These are phyloP conservation scores for Drosophila mimica DNA, from an alignment of 2,888 invertebrate species.

Conservation along the genomic window DNA sequence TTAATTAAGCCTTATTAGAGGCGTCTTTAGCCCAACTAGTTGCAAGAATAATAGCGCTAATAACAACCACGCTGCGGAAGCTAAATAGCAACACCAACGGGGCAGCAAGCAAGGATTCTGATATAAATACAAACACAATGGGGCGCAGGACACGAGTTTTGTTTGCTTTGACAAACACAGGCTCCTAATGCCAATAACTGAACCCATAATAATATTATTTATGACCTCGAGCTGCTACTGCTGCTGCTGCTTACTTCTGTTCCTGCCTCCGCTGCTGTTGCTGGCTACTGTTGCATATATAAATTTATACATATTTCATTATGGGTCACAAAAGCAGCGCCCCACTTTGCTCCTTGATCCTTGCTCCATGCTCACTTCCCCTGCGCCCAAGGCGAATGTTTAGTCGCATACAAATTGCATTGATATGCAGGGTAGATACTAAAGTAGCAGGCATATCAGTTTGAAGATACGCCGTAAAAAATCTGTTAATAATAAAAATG, in stretches of 20 bases:
- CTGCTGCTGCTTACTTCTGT: slow-evolving; percentile 9
- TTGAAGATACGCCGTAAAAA: neutral
- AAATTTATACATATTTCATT: slow-evolving; percentile 55
- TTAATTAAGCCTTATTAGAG: slow-evolving; percentile 60
- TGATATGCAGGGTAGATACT: slow-evolving; percentile 26
- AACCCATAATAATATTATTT: slow-evolving; percentile 76
- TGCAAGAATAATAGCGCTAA: slow-evolving; percentile 68
- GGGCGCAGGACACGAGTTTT: slow-evolving; percentile 33
- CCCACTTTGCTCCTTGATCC: slow-evolving; percentile 10
- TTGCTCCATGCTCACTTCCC: neutral
- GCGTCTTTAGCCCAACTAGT: slow-evolving; percentile 56
- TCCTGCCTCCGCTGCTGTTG: slow-evolving; percentile 9
- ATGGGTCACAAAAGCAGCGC: slow-evolving; percentile 27
- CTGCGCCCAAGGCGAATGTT: slow-evolving; percentile 35
- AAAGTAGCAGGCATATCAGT: slow-evolving; percentile 18
- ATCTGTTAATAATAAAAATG: neutral
- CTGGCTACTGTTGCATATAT: slow-evolving; percentile 24
- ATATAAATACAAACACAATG: slow-evolving; percentile 34
- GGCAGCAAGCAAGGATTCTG: slow-evolving; percentile 21
- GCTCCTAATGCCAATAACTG: slow-evolving; percentile 63
- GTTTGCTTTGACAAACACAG: slow-evolving; percentile 72
- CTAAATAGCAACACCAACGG: slow-evolving; percentile 14
- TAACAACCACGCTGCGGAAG: slow-evolving; percentile 46
- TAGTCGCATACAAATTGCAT: slow-evolving; percentile 56
- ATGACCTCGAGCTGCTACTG: slow-evolving; percentile 47